Evolutionary conservation across 92 coral and sea anemone genomes (phyloP), one percentile per base, ranked within the genome.

Genomic region (Porites lobata): DNA sequence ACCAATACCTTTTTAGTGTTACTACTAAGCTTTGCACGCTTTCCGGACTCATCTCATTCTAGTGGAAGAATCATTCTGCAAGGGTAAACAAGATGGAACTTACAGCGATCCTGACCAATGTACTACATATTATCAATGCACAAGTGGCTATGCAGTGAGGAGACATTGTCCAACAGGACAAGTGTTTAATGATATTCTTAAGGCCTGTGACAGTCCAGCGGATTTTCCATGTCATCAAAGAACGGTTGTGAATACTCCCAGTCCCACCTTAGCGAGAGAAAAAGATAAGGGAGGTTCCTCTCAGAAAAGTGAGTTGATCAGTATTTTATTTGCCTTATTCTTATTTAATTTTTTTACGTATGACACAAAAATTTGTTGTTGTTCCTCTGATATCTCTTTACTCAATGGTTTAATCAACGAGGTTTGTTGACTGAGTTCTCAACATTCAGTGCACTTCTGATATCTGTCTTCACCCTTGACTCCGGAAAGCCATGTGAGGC

Each of bases 61-160:
- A 74, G 87, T 22, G 63, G 75, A 84, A 38, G 53, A 73, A 20
- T 19, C 80, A 51, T 94, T 94, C 72, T 94, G 96, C 72, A 77
- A 65, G n/a, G 87, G 78, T 15, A 94, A 85, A 71, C 64, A 43
- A 18, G 91, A 94, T 88, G 96, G 96, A 75, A 47, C 76, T 63
- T 91, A 94, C 85, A 69, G 65, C 10, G 91, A 94, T 43, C 94
- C 94, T 32, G 88, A 62, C 47, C 94, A 94, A 79, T 94, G 96
- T 21, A 75, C 88, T 0, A 83, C 94, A 1, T 94, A 91, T 69
- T 91, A 88, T 73, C 90, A 88, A 22, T 94, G 96, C 82, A 50
- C 86, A 8, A 26, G 81, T 14, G 96, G 91, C 14, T 65, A 57
- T 18, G 43, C 93, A 6, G 66, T 64, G 51, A 69, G 83, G 51